These are phyloP conservation scores for Pristionchus maxplancki DNA, from an alignment of 2,888 invertebrate genomes.

Conservation along the genomic window DNA sequence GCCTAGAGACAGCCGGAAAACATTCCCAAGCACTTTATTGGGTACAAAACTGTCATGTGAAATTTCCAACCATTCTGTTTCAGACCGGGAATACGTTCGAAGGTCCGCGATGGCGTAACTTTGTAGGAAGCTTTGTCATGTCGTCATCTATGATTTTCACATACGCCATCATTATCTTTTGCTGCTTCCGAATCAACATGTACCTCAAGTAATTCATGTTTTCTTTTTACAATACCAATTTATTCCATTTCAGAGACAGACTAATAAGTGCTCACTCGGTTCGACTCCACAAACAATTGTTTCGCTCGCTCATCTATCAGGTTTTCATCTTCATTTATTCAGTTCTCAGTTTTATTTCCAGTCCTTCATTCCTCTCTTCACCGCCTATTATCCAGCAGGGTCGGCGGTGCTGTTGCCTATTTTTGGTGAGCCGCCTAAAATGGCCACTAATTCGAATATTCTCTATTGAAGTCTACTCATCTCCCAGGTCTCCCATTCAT, in stretches of 20 bases:
- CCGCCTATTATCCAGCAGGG: neutral
- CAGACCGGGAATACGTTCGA: neutral
- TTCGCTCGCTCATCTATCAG: neutral
- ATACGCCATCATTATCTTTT: neutral
- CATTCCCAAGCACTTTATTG: slow-evolving; percentile 7
- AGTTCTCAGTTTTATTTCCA: neutral
- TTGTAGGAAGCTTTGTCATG: neutral
- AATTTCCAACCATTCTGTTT: neutral
- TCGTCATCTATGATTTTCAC: neutral
- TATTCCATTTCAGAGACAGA: neutral
- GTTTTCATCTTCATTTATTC: neutral
- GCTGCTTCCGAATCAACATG: neutral
- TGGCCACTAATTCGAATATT: no score
- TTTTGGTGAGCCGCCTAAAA: neutral
- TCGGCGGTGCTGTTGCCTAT: neutral
- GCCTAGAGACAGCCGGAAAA: neutral
- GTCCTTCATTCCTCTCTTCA: neutral
- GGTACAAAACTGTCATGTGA: neutral
- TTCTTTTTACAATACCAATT: neutral
- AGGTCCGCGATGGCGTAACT: neutral
- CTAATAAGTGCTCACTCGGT: neutral
- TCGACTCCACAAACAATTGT: neutral
- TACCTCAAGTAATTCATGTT: neutral
- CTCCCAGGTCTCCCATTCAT: neutral
- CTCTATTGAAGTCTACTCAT: neutral